These are phyloP conservation scores for Seira sanloemensis DNA, from an alignment of 2,888 invertebrate genomes.

Conservation along the genomic window DNA sequence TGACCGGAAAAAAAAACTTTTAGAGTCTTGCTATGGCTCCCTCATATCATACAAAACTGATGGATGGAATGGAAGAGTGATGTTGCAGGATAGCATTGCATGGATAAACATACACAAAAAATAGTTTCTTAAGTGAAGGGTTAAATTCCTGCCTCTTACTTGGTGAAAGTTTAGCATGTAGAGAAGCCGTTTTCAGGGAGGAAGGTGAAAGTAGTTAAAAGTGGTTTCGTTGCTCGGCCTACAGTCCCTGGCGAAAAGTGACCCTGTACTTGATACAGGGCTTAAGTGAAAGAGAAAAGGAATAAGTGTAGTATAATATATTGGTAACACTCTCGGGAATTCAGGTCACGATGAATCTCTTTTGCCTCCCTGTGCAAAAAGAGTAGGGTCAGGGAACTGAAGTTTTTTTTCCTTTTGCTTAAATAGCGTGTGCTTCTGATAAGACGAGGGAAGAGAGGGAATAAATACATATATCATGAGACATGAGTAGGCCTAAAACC, in stretches of 20 bases:
- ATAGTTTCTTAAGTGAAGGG: not conserved
- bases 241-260: not conserved
- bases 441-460: not conserved
- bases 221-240: not conserved
- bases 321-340: conserved; percentile 42
- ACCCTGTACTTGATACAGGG: not conserved
- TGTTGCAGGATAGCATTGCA: conserved; percentile 25
- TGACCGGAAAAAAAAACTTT: conserved; percentile 31
- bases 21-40: not conserved
- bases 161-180: conserved; percentile 48
- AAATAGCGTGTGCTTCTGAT: too few relatives aligned
- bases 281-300: not conserved
- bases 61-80: conserved; percentile 51
- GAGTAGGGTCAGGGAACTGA: conserved; percentile 29
- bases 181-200: not conserved
- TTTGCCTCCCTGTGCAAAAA: conserved; percentile 23
- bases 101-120: not conserved
- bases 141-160: not conserved
- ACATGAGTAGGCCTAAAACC: not conserved
- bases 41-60: conserved; percentile 1
- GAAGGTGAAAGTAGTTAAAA: conserved; percentile 13
- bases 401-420: not conserved
- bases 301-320: conserved; percentile 12
- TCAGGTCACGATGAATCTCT: conserved; percentile 59
- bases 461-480: not conserved